phyloP scores from a whole-genome alignment of 2,113 vertebrate species.

The Acrocephalus kingi region DNA sequence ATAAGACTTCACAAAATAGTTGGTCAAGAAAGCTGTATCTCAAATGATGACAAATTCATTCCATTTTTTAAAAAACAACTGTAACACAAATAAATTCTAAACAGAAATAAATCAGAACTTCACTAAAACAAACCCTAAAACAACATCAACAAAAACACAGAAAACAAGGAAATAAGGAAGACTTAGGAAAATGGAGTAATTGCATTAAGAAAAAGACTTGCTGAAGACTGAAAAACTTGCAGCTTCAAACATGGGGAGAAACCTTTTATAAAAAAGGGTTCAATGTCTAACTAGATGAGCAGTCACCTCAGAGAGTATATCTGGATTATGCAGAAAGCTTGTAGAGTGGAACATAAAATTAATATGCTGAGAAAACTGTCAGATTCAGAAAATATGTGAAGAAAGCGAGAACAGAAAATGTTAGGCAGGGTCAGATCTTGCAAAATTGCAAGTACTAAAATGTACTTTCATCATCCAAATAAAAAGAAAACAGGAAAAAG shows the following conservation, averaged over 20 bases:
- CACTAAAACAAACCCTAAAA: not conserved
- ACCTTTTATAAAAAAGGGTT: not conserved
- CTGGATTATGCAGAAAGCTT: not conserved
- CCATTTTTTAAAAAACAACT: fast-evolving
- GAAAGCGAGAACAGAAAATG: slow-evolving; percentile 18
- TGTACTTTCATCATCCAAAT: slow-evolving; percentile 19
- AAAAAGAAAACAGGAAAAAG: not conserved
- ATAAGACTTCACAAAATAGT: not conserved
- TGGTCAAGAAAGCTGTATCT: not conserved
- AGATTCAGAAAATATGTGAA: slow-evolving; percentile 31
- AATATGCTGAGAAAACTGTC: slow-evolving; percentile 19
- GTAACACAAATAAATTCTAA: not conserved
- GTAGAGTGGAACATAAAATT: not conserved
- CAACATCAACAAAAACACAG: not conserved
- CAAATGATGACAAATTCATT: not conserved
- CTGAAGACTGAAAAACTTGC: not conserved
- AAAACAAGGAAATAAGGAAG: not conserved
- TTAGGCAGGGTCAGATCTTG: not conserved
- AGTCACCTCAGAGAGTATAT: not conserved
- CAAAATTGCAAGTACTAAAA: slow-evolving; percentile 22
- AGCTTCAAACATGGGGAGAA: not conserved
- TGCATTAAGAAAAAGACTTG: not conserved
- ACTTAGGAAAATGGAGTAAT: not conserved
- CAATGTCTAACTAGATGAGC: slow-evolving; percentile 15
- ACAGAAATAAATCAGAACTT: not conserved